Conservation (phyloP, 2,888 invertebrate genomes). For the Plebejus anna region DNA sequence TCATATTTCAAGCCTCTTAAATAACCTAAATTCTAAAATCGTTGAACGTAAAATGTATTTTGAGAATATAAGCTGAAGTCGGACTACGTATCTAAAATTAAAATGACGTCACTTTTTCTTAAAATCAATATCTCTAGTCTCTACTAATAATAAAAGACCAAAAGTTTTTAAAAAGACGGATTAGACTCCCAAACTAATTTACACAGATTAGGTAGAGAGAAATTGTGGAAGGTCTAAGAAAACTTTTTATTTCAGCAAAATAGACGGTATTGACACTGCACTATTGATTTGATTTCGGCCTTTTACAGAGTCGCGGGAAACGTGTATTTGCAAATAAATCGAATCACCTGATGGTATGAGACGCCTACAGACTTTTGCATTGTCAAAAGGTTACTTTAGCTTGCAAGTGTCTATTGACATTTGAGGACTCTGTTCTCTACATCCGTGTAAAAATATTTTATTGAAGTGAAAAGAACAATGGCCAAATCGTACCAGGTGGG, state of each 20-base stretch:
- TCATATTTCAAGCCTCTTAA: background rate
- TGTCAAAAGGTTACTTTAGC: background rate
- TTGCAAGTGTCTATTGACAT: background rate
- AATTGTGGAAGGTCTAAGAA: too few relatives aligned
- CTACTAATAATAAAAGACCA: too few relatives aligned
- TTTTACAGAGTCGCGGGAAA: background rate
- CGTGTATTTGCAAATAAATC: background rate
- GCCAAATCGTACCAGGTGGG: too few relatives aligned
- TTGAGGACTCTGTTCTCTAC: background rate
- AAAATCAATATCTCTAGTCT: too few relatives aligned
- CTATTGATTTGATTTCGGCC: background rate
- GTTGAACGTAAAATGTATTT: background rate
- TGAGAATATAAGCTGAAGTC: background rate
- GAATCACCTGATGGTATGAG: background rate
- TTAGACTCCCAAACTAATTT: too few relatives aligned
- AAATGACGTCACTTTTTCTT: too few relatives aligned
- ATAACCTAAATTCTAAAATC: background rate
- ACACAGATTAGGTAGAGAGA: too few relatives aligned
- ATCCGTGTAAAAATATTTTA: background rate
- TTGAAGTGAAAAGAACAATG: background rate
- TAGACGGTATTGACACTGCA: background rate
- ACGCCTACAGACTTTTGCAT: background rate
- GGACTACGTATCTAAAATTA: background rate
- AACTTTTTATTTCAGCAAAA: too few relatives aligned
- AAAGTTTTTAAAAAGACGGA: too few relatives aligned